Evolutionary conservation across 2,797 vertebrate genomes (phyloP).

Genomic region (Pyrocephalus nanus): DNA sequence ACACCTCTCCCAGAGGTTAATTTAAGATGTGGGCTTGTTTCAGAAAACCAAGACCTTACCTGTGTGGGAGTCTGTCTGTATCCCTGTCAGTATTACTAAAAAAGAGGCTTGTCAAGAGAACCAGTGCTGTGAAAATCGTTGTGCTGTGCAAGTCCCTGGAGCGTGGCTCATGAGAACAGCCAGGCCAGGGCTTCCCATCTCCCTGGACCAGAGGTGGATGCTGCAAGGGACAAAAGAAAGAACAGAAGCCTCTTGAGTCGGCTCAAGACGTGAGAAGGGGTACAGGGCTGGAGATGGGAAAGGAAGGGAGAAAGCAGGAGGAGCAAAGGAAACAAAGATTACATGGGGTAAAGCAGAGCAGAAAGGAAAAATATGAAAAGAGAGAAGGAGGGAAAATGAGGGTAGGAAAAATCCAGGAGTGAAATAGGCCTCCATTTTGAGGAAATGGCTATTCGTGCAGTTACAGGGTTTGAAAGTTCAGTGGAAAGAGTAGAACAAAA

Average conservation of each 20-base stretch:
- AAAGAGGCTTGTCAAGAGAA: neutral
- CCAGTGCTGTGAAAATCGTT: rapidly evolving
- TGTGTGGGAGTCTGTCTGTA: neutral
- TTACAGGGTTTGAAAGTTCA: neutral
- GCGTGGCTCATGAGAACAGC: neutral
- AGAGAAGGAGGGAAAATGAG: neutral
- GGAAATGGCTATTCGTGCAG: neutral
- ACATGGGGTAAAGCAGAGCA: neutral
- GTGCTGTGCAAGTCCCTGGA: neutral
- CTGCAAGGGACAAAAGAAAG: neutral
- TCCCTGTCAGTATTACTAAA: neutral
- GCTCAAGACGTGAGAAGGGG: neutral
- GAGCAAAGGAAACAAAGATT: neutral
- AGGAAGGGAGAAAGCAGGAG: neutral
- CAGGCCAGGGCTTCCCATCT: neutral
- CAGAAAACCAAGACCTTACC: slow-evolving; percentile 19
- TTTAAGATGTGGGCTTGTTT: neutral
- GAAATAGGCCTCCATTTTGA: neutral
- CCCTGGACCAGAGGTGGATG: neutral
- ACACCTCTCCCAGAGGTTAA: neutral
- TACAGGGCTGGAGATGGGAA: neutral
- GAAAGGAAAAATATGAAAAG: neutral
- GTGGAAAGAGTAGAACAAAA: neutral
- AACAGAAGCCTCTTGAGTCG: neutral
- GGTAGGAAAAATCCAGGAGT: neutral